Base-by-base conservation (phyloP, 2,888 invertebrate genomes). In the Phrixothrix hirtus region DNA sequence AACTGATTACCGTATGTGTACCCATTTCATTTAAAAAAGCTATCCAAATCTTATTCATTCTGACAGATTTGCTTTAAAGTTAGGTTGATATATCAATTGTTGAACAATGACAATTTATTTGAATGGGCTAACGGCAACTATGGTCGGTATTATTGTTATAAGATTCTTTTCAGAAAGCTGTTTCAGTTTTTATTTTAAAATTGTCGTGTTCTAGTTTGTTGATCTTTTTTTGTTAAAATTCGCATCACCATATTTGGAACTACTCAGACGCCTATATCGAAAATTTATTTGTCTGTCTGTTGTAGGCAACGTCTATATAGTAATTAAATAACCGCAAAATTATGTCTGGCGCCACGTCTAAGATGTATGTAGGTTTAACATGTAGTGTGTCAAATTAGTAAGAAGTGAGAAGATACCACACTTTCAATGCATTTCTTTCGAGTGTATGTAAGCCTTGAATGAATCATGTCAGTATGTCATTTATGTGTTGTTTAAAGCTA, bases 321-420 rank as follows among this genome's bases (percentile, higher is more conserved):
- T 32, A 55, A 55, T 51, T 46, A 55, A 55, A 55, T 47, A 55
- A 55, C 55, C 55, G 51, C 55, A 51, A 51, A 51, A 47, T 45
- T 46, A 15, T 47, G 50, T 47, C 55, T 50, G 50, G 50, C 50
- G 55, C 55, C 50, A 50, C 37, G 49, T 54, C 49, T 43, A 51
- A 50, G 47, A 29, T 41, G 55, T n/a, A n/a, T n/a, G n/a, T 42
- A 50, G 50, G 55, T 50, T 55, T 55, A 42, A 47, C 47, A 35
- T 47, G 43, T 43, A 46, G 34, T 55, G 51, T 55, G 55, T 55
- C 51, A 44, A 55, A 51, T 51, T 51, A 55, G 51, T 17, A 25
- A 42, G 50, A 50, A 55, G 32, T 15, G 21, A 43, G 35, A 52
- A 41, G 46, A 46, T 46, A 27, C 46, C 42, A 51, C 51, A 45